Evolutionary conservation across 2,113 vertebrate genomes (phyloP), one percentile per base, ranked within the genome.

Genomic region (Ancistrus triradiatus): DNA sequence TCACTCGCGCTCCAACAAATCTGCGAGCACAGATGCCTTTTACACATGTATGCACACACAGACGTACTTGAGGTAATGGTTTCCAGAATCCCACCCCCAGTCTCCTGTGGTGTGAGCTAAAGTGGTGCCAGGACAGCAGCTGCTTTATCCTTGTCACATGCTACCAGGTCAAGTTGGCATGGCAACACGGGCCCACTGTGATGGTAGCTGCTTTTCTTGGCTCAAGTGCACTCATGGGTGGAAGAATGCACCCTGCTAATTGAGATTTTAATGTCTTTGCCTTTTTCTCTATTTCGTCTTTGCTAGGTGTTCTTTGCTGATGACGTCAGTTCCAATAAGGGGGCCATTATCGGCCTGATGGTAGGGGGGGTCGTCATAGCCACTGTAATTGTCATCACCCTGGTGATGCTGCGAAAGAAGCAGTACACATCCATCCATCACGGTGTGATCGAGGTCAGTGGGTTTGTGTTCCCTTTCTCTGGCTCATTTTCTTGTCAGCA

Each of bases 381-480:
- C 67, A 99, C 95, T 7, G 90, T 99, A 79, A 99, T 99, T 38
- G 95, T 99, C 81, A 97, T 99, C 77, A 98, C 96, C 67, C 80
- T 99, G 85, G 94, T 99, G 86, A 99, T 99, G 96, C 89, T 99
- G 85, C 92, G 95, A 86, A 99, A 98, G 92, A 99, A 98, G 70
- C 96, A 99, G 68, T 97, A 98, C 75, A 97, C 96, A 1, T 97
- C 95, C 57, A 99, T 99, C 79, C 96, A 98, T 79, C 96, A 99
- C 10, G 96, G 96, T 3, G 95, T 99, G 53, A 93, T 99, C 25
- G 96, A 99, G 73, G 72, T 74, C 61, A 51, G 74, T 59, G 63
- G 8, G 3, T 28, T 35, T 18, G 14, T 19, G 28, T 31, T 24
- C 51, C 17, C 21, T 9, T n/a, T n/a, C n/a, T 50, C 8, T 66